phyloP scores from a whole-genome alignment of 2,113 vertebrate genomes.

The Felis chaus region DNA sequence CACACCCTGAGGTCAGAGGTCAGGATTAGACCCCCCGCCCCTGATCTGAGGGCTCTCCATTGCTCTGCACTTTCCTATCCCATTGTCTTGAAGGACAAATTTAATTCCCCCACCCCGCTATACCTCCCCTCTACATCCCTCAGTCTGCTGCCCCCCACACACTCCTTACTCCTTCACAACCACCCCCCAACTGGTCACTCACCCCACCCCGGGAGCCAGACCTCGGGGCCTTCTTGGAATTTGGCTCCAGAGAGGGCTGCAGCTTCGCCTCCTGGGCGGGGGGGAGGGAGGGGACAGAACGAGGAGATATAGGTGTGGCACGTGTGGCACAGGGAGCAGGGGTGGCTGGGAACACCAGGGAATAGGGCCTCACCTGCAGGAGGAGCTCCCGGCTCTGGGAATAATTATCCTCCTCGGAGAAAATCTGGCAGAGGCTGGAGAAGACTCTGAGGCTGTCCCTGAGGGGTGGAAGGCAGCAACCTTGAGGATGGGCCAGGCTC shows the following conservation, averaged over 20 bases:
- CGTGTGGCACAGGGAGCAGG: rapidly evolving
- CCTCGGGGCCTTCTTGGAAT: conserved; percentile 83
- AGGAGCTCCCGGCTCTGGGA: conserved; percentile 92
- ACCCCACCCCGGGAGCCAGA: conserved; percentile 77
- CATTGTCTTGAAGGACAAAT: neutral
- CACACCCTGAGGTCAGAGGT: conserved; percentile 76
- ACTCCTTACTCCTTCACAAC: neutral
- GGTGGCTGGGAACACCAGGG: too few relatives aligned
- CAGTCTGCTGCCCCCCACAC: neutral
- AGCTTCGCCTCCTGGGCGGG: conserved; percentile 64
- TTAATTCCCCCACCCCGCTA: neutral
- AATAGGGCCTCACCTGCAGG: conserved; percentile 64
- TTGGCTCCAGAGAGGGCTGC: conserved; percentile 53
- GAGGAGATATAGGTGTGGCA: too few relatives aligned
- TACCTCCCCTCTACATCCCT: neutral
- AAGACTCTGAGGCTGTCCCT: conserved; percentile 78
- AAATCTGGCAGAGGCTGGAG: conserved; percentile 84
- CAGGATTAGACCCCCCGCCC: neutral
- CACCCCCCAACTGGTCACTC: neutral
- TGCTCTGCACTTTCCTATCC: neutral
- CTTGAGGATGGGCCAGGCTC: neutral
- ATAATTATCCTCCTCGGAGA: conserved; percentile 94
- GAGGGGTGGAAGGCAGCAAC: neutral
- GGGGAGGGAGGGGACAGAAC: neutral
- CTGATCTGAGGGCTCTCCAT: neutral